These are phyloP conservation scores for Nannospalax galili DNA, from an alignment of 2,113 vertebrate species.

Conservation along the genomic window DNA sequence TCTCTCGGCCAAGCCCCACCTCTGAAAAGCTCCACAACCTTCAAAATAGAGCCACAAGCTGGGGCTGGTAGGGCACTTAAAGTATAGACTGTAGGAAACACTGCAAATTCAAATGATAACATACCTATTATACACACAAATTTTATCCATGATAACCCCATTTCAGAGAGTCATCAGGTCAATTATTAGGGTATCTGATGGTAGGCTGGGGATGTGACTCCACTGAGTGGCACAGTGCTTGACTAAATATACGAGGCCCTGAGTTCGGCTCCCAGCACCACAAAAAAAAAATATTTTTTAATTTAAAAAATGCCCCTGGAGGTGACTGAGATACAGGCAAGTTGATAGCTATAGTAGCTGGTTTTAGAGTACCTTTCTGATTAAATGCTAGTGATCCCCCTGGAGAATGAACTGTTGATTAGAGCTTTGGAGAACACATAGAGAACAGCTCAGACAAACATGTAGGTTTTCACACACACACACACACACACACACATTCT, in stretches of 20 bases:
- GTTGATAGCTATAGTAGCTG: not conserved
- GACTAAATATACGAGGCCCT: not conserved
- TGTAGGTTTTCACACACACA: too few relatives aligned
- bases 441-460: not conserved
- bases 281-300: too few relatives aligned
- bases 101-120: not conserved
- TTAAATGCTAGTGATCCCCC: not conserved
- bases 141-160: conserved; percentile 26
- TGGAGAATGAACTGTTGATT: not conserved
- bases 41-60: not conserved
- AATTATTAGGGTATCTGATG: conserved; percentile 5
- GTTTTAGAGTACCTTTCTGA: not conserved
- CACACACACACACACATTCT: not conserved
- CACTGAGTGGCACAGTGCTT: not conserved
- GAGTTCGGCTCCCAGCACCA: not conserved
- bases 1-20: not conserved
- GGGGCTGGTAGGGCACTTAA: not conserved
- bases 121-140: not conserved
- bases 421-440: not conserved
- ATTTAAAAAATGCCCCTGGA: not conserved
- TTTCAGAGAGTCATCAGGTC: not conserved
- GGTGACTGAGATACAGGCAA: not conserved
- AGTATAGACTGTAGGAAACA: not conserved
- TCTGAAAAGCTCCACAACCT: not conserved
- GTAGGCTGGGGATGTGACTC: too few relatives aligned